phyloP scores from a whole-genome alignment of 1,140 invertebrate genomes.

The Leptinotarsa undecemlineata region DNA sequence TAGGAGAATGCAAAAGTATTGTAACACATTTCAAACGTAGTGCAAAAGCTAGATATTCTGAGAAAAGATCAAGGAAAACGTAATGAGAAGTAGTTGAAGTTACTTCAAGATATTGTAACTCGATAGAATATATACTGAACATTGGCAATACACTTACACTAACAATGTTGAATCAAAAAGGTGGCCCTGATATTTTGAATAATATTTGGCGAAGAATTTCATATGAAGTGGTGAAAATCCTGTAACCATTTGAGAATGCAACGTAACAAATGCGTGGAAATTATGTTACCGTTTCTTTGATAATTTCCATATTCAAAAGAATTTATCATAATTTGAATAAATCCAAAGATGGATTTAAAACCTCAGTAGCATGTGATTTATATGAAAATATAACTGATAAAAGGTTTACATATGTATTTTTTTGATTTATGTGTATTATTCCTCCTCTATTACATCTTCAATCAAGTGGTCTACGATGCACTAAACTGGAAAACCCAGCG shows the following conservation, averaged over 20 bases:
- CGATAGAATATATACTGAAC: conserved; percentile 17
- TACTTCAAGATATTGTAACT: conserved; percentile 19
- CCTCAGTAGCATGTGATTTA: neutral
- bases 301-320: conserved; percentile 10
- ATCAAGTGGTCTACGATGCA: too few relatives aligned
- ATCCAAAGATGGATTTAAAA: neutral
- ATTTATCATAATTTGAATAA: conserved; percentile 1
- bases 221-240: neutral
- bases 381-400: conserved; percentile 9
- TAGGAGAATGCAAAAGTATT: neutral
- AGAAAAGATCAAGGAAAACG: conserved; percentile 19
- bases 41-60: conserved; percentile 9
- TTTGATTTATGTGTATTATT: too few relatives aligned
- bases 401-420: neutral
- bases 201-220: neutral
- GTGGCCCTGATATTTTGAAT: conserved; percentile 6
- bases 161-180: conserved; percentile 3
- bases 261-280: conserved; percentile 14
- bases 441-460: too few relatives aligned
- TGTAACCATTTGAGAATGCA: conserved; percentile 23
- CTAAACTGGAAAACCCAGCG: too few relatives aligned
- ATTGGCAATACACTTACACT: conserved; percentile 12
- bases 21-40: conserved; percentile 21
- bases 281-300: conserved; percentile 23
- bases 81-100: neutral